Percentiles rank a stretch among this genome's conserved stretches.
Evolutionary conservation across 2,888 invertebrate species (phyloP).

Genomic region (Scrobipalpa atriplicella): DNA sequence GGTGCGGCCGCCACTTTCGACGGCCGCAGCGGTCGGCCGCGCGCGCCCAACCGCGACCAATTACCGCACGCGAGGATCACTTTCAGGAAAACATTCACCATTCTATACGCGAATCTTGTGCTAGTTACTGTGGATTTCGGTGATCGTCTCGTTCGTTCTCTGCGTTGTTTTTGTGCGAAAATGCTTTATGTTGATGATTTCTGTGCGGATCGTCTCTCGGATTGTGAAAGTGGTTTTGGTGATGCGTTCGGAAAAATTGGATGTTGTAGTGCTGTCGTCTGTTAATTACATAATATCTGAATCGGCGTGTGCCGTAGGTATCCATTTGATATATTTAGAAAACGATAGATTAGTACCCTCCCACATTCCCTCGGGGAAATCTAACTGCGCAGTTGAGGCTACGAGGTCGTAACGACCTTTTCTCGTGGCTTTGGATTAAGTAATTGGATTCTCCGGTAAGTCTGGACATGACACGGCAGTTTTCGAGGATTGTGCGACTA

Average conservation of each 20-base stretch:
- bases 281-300: constrained; percentile 39
- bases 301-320: constrained; percentile 35
- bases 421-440: constrained; percentile 3
- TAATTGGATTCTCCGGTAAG: constrained; percentile 16
- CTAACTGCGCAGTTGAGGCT: constrained; percentile 16
- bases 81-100: constrained; percentile 80
- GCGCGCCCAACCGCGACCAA: constrained; percentile 70
- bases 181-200: constrained; percentile 42
- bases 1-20: constrained; percentile 67
- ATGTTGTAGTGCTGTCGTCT: constrained; percentile 47
- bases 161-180: constrained; percentile 43
- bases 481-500: neutral
- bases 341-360: neutral
- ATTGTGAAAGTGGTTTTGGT: constrained; percentile 61
- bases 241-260: constrained; percentile 38
- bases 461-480: neutral
- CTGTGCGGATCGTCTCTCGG: constrained; percentile 52
- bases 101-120: constrained; percentile 68
- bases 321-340: neutral
- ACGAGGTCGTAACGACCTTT: constrained; percentile 18
- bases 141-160: constrained; percentile 42
- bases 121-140: constrained; percentile 55
- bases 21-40: constrained; percentile 38
- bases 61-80: constrained; percentile 72
- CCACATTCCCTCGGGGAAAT: constrained; percentile 16